Evolutionary conservation across 2,797 vertebrate genomes (phyloP), one percentile per base, ranked within the genome.

Genomic region (Erpetoichthys calabaricus): DNA sequence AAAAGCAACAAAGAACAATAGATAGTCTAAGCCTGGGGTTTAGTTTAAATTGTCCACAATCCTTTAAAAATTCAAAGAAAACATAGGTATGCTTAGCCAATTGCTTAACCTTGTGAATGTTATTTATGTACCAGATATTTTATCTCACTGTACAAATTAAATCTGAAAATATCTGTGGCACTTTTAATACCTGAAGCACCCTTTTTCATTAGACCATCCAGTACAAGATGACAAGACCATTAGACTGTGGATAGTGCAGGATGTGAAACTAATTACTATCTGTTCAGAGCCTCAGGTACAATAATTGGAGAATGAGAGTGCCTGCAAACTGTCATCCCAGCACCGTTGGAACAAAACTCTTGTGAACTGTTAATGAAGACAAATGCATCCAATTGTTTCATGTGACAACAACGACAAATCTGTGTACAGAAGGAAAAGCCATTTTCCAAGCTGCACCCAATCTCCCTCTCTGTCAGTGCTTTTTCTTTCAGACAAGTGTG

Each of bases 231-330:
- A 87, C 80, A 78, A 80, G 73, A 77, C 74, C 76, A 82, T 81
- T 84, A 80, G 75, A 74, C 70, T 74, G 72, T 70, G 80, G 75
- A 75, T 70, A 71, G 67, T 77, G 70, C 72, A 76, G 83, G 80
- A 78, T 70, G 75, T 71, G 72, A 79, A 77, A 79, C 76, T 84
- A 84, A 86, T 86, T 79, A 79, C 73, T 73, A 70, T 82, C 79
- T 80, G 73, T 74, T 79, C 72, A 68, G 67, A 74, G 76, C 69
- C 64, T 61, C 60, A 70, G 68, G 65, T 78, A 77, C 64, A 68
- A 70, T 81, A 79, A 81, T 67, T 76, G 76, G 70, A 70, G 74
- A 83, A 84, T 78, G 74, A 68, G 75, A 76, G 67, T 60, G 70
- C 65, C 65, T 62, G 67, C 61, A 68, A 73, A 75, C 62, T 59